These are phyloP conservation scores for Anagrus nilaparvatae DNA, from an alignment of 1,140 invertebrate species.

Conservation along the genomic window DNA sequence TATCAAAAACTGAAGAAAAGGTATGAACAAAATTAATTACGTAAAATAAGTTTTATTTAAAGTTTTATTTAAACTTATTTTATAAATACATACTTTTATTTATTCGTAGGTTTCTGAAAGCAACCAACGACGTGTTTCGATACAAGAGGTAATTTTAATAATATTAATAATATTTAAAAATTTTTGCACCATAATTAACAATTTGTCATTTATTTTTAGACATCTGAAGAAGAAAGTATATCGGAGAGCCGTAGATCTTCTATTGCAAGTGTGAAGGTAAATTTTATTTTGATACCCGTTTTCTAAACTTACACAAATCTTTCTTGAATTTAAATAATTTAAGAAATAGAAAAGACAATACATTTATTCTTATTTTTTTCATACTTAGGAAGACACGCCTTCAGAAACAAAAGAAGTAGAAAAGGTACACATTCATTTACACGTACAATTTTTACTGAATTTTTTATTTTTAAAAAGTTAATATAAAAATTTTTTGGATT, in stretches of 20 bases:
- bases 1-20: constrained; percentile 33
- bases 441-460: too few species aligned
- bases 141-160: constrained; percentile 27
- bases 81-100: too few species aligned
- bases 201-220: constrained; percentile 8
- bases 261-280: constrained; percentile 22
- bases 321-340: neutral
- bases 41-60: too few species aligned
- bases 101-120: constrained; percentile 12
- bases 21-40: constrained; percentile 19
- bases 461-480: too few species aligned
- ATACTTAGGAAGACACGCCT: constrained; percentile 12
- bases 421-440: constrained; percentile 13
- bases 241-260: constrained; percentile 53
- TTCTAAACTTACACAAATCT: neutral
- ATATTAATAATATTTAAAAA: constrained; percentile 1
- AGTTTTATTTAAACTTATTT: too few species aligned
- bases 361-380: constrained; percentile 3
- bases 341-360: too few species aligned
- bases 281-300: neutral
- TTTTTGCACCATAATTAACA: constrained; percentile 1
- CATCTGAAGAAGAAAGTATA: constrained; percentile 45
- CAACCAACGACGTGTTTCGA: constrained; percentile 27
- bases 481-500: too few species aligned
- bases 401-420: constrained; percentile 9